These are phyloP conservation scores for Sinhomidia bicolor DNA, from an alignment of 2,888 invertebrate genomes.

Conservation along the genomic window DNA sequence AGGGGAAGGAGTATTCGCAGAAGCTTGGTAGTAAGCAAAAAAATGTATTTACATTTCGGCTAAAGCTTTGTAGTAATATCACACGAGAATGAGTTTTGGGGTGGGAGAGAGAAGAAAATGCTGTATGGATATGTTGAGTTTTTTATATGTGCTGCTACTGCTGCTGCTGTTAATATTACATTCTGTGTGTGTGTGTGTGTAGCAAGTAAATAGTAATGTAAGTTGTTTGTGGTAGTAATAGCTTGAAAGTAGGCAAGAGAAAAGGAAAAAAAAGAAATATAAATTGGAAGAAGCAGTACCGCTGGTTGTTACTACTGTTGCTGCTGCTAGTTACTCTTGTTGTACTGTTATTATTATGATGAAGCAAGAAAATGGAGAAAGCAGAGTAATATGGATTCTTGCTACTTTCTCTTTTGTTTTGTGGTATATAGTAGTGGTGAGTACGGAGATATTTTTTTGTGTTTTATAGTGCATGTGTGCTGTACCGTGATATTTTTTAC, in stretches of 20 bases:
- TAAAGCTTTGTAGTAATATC: slow-evolving; percentile 26
- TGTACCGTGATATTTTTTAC: no score
- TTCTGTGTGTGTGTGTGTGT: neutral
- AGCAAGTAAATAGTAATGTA: neutral
- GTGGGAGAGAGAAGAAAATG: neutral
- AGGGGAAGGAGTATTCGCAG: slow-evolving; percentile 24
- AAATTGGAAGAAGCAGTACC: slow-evolving; percentile 5
- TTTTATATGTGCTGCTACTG: no score
- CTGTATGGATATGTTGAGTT: no score
- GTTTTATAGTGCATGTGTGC: no score
- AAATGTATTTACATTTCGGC: slow-evolving; percentile 24
- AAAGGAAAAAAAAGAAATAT: neutral
- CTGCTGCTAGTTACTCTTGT: neutral
- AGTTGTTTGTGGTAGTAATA: slow-evolving; percentile 24
- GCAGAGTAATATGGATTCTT: no score
- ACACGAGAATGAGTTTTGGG: neutral
- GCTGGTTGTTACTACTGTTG: neutral
- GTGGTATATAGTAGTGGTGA: no score
- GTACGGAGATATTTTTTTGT: no score
- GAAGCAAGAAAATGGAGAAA: neutral
- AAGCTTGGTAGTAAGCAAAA: slow-evolving; percentile 34
- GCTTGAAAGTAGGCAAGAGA: neutral
- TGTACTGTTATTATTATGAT: neutral
- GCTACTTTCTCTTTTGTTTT: no score
- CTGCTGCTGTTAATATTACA: no score